A percentile compares a stretch with the other conserved stretches of the same genome.
These are phyloP conservation scores for Drosophila busckii DNA, from an alignment of 1,140 invertebrate genomes.

Conservation along the genomic window DNA sequence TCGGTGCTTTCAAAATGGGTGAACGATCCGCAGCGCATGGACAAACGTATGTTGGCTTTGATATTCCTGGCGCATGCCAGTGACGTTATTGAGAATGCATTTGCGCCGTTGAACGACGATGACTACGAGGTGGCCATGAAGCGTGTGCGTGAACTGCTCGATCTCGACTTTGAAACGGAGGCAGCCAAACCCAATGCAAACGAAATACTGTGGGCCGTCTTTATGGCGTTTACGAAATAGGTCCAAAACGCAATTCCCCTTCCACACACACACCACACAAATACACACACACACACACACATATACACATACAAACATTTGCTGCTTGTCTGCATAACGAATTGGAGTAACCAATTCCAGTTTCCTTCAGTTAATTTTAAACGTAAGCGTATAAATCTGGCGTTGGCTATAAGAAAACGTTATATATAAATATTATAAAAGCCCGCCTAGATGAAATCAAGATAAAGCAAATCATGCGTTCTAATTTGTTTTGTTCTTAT, in stretches of 20 bases:
- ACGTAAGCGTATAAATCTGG: conserved; percentile 3
- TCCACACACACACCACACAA: conserved; percentile 8
- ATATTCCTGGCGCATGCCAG: conserved; percentile 98
- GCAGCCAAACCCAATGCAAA: conserved; percentile 91
- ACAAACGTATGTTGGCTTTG: conserved; percentile 94
- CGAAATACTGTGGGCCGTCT: conserved; percentile 99
- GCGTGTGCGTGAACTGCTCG: conserved; percentile 95
- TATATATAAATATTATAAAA: conserved; percentile 18
- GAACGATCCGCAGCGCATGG: conserved; percentile 98
- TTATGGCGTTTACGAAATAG: conserved; percentile 98
- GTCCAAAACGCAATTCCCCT: conserved; percentile 38
- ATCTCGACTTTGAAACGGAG: conserved; percentile 97
- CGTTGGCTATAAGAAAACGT: not conserved
- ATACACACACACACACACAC: conserved; percentile 10
- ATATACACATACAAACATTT: conserved; percentile 14
- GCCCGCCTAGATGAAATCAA: not conserved
- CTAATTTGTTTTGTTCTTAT: conserved; percentile 24
- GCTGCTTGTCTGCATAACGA: conserved; percentile 38
- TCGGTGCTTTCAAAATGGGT: conserved; percentile 97
- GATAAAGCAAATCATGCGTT: conserved; percentile 11
- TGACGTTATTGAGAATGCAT: conserved; percentile 99
- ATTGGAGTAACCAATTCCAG: not conserved
- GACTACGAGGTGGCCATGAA: conserved; percentile 99
- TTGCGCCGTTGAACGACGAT: conserved; percentile 97
- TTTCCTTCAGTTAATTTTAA: conserved; percentile 22